Evolutionary conservation across 2,888 invertebrate genomes (phyloP), one percentile per base, ranked within the genome.

Genomic region (Trissolcus japonicus): DNA sequence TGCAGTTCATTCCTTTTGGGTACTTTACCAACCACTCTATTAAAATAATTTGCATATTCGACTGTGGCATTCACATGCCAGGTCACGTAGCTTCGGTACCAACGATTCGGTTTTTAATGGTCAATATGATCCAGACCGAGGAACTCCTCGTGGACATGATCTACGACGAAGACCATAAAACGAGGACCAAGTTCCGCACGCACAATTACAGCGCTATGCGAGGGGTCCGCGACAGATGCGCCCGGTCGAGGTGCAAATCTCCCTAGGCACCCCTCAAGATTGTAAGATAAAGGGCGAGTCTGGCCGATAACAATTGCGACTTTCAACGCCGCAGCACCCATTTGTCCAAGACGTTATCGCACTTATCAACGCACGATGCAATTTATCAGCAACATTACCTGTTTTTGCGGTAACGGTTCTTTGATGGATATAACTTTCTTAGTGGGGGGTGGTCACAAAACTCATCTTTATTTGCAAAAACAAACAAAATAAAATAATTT

Each of bases 301-400:
- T 21, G 61, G 60, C 59, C 59, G 69, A 63, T 69, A 57, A 63
- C 54, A 78, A 78, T 78, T 76, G 75, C 75, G 75, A 77, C 78
- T 75, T 76, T 75, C 69, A 69, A 78, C 75, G 66, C 67, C 11
- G 55, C 55, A 60, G 53, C 25, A 46, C 48, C 72, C 68, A 79
- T 69, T 76, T 79, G 60, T 55, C 55, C 43, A 56, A 72, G 79
- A 76, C 76, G 4, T 66, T 79, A 79, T 79, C 76, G 46, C 14
- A 25, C 19, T 73, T 76, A 76, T 69, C 59, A 62, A 66, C 54
- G 61, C 41, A 56, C 35, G 11, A 35, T 65, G 40, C 68, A 61
- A 73, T 79, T 65, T 60, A 79, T 55, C 17, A 57, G 63, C 50
- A 57, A 57, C 43, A 46, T 67, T 73, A 66, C 63, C 61, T 73